Conservation (phyloP, 2,113 vertebrate genomes). For the Datnioides undecimradiatus region DNA sequence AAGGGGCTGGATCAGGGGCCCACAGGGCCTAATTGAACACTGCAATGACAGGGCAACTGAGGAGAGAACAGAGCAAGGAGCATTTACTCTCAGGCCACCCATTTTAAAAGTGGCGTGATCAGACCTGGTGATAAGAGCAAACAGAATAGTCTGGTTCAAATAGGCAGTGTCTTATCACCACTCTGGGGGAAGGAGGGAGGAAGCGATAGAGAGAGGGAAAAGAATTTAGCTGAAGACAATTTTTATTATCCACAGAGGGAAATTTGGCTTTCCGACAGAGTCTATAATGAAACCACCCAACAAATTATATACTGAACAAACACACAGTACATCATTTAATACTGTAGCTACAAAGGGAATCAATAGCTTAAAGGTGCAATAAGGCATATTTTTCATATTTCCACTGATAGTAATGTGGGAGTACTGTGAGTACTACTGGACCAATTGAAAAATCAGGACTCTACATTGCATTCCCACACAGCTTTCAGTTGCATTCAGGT, state of each 20-base stretch:
- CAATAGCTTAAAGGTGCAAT: slow-evolving; percentile 11
- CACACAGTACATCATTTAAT: background rate
- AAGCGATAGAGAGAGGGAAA: background rate
- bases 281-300: slow-evolving; percentile 7
- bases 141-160: slow-evolving; percentile 55
- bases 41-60: slow-evolving; percentile 41
- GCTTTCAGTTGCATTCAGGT: background rate
- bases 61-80: slow-evolving; percentile 41
- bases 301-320: slow-evolving; percentile 5
- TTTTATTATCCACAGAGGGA: slow-evolving; percentile 20
- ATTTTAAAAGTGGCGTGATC: slow-evolving; percentile 63
- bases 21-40: slow-evolving; percentile 54
- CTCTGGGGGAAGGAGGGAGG: background rate
- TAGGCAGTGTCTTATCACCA: slow-evolving; percentile 48
- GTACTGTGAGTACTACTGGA: background rate
- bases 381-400: slow-evolving; percentile 4
- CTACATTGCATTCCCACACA: background rate
- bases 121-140: slow-evolving; percentile 59
- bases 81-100: slow-evolving; percentile 57
- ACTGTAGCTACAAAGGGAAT: background rate
- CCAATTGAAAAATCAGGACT: background rate
- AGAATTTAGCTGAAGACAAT: slow-evolving; percentile 18
- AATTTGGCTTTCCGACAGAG: slow-evolving; percentile 1
- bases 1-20: slow-evolving; percentile 35
- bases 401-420: background rate